Evolutionary conservation across 1,140 invertebrate genomes (phyloP), one percentile per base, ranked within the genome.

Genomic region (Cylas formicarius): DNA sequence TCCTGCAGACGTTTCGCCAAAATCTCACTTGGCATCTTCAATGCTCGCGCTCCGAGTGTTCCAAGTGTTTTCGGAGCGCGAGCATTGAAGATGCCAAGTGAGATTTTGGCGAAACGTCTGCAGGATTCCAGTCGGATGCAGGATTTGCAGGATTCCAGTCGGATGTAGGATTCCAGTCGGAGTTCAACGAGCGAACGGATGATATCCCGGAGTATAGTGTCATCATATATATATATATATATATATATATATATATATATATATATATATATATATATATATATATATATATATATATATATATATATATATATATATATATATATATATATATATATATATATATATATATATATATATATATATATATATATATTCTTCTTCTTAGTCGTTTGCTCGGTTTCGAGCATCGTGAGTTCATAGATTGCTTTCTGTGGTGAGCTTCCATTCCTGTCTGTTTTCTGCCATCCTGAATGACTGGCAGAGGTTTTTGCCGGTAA

Each of bases 151-250:
- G n/a, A n/a, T n/a, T n/a, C n/a, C n/a, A n/a, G n/a, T n/a, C n/a
- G n/a, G n/a, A n/a, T n/a, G n/a, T n/a, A n/a, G n/a, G n/a, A n/a
- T n/a, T n/a, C n/a, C n/a, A n/a, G n/a, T n/a, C n/a, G n/a, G n/a
- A n/a, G n/a, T n/a, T n/a, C n/a, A n/a, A n/a, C n/a, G n/a, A n/a
- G n/a, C n/a, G n/a, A n/a, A n/a, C n/a, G n/a, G n/a, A n/a, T n/a
- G n/a, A n/a, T n/a, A n/a, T n/a, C n/a, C n/a, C n/a, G n/a, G n/a
- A n/a, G n/a, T n/a, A n/a, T n/a, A n/a, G n/a, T n/a, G n/a, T n/a
- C n/a, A n/a, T n/a, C n/a, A 34, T 34, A 34, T 34, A 34, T 34
- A 34, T 34, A 34, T 34, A 34, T 34, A 34, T 34, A 34, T 34
- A 34, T 14, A 34, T 34, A 34, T 34, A 34, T 34, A 34, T 34